Conservation (phyloP, 2,888 invertebrate genomes). For the Steinernema hermaphroditum region DNA sequence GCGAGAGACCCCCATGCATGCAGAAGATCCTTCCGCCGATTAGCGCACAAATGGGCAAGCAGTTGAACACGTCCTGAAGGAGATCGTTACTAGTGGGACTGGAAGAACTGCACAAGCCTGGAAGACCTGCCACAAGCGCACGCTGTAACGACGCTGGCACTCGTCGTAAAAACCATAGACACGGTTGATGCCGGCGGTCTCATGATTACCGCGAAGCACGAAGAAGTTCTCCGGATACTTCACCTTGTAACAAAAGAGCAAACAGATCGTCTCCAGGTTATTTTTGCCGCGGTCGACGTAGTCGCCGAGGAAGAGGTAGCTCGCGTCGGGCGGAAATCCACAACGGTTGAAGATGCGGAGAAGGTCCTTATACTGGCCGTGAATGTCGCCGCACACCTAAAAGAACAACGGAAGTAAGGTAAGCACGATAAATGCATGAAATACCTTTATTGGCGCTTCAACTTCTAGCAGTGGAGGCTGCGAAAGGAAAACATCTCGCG, state of each 20-base stretch:
- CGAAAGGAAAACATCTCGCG: conserved; percentile 35
- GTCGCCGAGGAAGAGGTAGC: conserved; percentile 35
- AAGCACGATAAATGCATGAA: too few species aligned
- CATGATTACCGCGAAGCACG: conserved; percentile 18
- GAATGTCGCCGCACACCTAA: conserved; percentile 34
- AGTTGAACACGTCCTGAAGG: conserved; percentile 25
- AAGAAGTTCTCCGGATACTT: conserved; percentile 26
- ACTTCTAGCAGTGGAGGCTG: conserved; percentile 35
- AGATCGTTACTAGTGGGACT: neutral
- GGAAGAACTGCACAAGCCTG: conserved; percentile 38
- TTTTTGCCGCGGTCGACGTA: conserved; percentile 27
- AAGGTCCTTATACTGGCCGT: conserved; percentile 37
- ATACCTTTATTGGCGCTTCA: conserved; percentile 35
- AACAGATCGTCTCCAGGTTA: conserved; percentile 46
- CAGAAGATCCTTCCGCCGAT: conserved; percentile 10
- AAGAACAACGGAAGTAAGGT: too few species aligned
- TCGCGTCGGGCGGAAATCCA: conserved; percentile 38
- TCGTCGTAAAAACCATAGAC: conserved; percentile 19
- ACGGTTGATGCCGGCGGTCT: neutral
- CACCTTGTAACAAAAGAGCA: conserved; percentile 46
- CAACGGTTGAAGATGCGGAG: conserved; percentile 37
- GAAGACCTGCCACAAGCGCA: neutral
- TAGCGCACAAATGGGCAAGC: neutral
- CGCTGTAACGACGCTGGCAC: conserved; percentile 7
- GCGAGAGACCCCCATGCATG: conserved; percentile 37